These are phyloP conservation scores for Callyntrura sp. DNA, from an alignment of 2,888 invertebrate species.

Conservation along the genomic window DNA sequence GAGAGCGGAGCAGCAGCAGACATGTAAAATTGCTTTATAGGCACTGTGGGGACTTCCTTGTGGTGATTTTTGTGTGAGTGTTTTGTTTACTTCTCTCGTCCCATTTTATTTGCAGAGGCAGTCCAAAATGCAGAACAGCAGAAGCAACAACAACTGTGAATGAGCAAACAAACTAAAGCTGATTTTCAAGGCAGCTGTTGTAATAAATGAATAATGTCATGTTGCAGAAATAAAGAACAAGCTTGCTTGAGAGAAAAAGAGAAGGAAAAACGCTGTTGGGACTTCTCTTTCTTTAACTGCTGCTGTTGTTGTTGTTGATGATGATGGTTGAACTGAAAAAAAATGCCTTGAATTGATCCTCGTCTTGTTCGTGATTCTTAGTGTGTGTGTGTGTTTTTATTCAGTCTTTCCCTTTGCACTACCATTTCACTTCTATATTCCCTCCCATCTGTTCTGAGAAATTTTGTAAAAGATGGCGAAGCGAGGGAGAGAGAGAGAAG, in stretches of 20 bases:
- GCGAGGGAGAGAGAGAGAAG: constrained; percentile 66
- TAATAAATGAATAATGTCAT: background rate
- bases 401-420: constrained; percentile 1
- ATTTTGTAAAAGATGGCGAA: constrained; percentile 35
- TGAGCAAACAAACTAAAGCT: background rate
- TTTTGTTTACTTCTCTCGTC: no score
- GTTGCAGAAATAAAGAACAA: background rate
- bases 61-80: no score
- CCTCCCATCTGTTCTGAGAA: constrained; percentile 74
- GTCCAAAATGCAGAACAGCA: background rate
- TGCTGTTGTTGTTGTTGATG: background rate
- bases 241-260: background rate
- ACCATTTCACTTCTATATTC: constrained; percentile 18
- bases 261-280: background rate
- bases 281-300: background rate
- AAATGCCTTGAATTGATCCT: constrained; percentile 24
- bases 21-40: no score
- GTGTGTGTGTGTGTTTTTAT: constrained; percentile 2
- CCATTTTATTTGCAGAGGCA: background rate
- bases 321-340: constrained; percentile 21
- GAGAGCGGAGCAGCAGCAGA: no score
- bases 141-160: background rate
- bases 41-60: no score
- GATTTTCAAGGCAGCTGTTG: constrained; percentile 43
- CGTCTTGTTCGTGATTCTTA: background rate